Evolutionary conservation across 2,888 invertebrate genomes (phyloP).

Genomic region (Drosophila limbata): DNA sequence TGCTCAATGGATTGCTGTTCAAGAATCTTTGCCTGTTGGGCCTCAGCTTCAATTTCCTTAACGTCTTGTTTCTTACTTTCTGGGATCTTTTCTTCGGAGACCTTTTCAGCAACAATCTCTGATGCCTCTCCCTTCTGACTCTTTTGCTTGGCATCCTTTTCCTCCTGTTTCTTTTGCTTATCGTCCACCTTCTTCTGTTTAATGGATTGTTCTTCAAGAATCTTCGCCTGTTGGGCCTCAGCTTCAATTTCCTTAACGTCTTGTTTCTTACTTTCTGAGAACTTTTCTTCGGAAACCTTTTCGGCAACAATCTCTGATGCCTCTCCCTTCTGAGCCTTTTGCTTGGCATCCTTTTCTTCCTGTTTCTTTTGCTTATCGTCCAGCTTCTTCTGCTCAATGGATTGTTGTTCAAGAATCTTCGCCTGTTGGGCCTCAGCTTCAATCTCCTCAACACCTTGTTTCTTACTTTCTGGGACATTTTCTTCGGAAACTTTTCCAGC

Average conservation of each 20-base stretch:
- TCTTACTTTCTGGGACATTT: background rate
- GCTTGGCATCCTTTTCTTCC: background rate
- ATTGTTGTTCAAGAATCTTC: constrained; percentile 1
- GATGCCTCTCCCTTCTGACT: constrained; percentile 23
- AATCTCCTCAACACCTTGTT: background rate
- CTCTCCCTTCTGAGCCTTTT: background rate
- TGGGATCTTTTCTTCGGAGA: constrained; percentile 17
- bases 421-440: constrained; percentile 1
- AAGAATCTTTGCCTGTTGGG: constrained; percentile 16
- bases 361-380: background rate
- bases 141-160: constrained; percentile 4
- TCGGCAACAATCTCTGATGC: background rate
- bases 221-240: constrained; percentile 12
- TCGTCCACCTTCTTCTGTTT: constrained; percentile 16
- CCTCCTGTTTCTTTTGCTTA: constrained; percentile 27
- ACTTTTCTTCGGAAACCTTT: constrained; percentile 8
- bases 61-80: constrained; percentile 40
- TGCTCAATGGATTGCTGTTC: constrained; percentile 22
- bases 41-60: constrained; percentile 37
- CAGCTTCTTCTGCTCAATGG: background rate
- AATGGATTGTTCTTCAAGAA: constrained; percentile 2
- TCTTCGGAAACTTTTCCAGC: constrained; percentile 6
- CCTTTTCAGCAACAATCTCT: constrained; percentile 10
- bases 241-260: constrained; percentile 1
- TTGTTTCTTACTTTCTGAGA: background rate